A percentile compares a stretch with the other conserved stretches of the same genome.
Conservation (phyloP, 1,140 invertebrate genomes). For the Paraescarpia echinospica region DNA sequence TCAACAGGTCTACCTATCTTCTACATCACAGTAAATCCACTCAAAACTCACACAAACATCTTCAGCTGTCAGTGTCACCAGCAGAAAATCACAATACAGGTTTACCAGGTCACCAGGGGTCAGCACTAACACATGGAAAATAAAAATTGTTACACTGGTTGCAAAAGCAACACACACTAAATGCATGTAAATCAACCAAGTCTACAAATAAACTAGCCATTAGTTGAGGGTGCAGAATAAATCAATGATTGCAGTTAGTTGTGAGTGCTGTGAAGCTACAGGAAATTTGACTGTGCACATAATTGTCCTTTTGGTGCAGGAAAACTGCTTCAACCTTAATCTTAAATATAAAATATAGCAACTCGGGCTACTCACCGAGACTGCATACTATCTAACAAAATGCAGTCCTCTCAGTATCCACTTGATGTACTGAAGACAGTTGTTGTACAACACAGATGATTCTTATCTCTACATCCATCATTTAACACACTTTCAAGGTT, state of each 20-base stretch:
- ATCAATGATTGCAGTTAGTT: neutral
- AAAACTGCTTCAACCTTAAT: neutral
- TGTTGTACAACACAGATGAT: neutral
- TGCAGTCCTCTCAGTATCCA: neutral
- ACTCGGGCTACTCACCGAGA: neutral
- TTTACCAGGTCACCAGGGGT: neutral
- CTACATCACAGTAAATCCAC: neutral
- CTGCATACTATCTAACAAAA: neutral
- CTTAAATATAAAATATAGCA: slow-evolving; percentile 1
- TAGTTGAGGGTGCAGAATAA: neutral
- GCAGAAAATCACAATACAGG: neutral
- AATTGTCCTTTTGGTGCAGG: neutral
- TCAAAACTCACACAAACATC: neutral
- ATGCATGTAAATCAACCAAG: neutral
- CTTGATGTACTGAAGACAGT: neutral
- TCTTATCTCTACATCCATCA: neutral
- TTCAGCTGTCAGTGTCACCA: neutral
- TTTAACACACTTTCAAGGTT: neutral
- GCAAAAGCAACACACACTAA: neutral
- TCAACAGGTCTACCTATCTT: neutral
- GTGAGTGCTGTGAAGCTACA: neutral
- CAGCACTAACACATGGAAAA: neutral
- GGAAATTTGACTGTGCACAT: neutral
- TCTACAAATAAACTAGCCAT: neutral
- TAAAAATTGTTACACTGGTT: neutral